These are phyloP conservation scores for Ariopsis seemanni DNA, from an alignment of 2,113 vertebrate genomes.

Conservation along the genomic window DNA sequence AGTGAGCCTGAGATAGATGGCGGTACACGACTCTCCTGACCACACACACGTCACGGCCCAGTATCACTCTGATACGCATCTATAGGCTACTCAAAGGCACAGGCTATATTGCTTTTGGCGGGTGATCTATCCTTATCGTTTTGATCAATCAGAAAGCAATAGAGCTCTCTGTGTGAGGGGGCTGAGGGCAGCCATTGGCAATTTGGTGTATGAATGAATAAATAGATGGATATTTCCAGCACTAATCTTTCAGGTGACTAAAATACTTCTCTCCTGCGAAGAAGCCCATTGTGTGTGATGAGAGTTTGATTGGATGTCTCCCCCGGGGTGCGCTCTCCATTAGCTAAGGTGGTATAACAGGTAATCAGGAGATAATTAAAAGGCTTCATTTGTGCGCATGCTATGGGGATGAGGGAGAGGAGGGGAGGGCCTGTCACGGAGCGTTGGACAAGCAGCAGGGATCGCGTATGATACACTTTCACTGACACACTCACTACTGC, in stretches of 20 bases:
- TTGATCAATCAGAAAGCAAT: slow-evolving; percentile 56
- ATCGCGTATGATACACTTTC: slow-evolving; percentile 42
- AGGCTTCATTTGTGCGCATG: slow-evolving; percentile 70
- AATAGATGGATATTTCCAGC: slow-evolving; percentile 73
- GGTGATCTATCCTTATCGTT: slow-evolving; percentile 55
- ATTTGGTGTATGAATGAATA: slow-evolving; percentile 75
- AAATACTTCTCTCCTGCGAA: slow-evolving; percentile 72
- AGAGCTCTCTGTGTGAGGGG: slow-evolving; percentile 45
- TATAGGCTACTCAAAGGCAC: slow-evolving; percentile 30
- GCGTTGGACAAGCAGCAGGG: slow-evolving; percentile 42
- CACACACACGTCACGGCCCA: slow-evolving; percentile 30
- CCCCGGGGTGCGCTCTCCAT: slow-evolving; percentile 78
- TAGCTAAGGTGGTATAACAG: slow-evolving; percentile 84
- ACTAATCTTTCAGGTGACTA: slow-evolving; percentile 76
- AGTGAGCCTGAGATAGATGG: slow-evolving; percentile 29
- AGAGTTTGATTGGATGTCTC: slow-evolving; percentile 80
- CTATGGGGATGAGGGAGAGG: slow-evolving; percentile 63
- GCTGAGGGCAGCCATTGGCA: slow-evolving; percentile 47
- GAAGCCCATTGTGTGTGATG: slow-evolving; percentile 79
- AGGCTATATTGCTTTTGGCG: slow-evolving; percentile 53
- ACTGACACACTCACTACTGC: slow-evolving; percentile 23
- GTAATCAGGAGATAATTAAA: slow-evolving; percentile 85
- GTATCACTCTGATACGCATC: slow-evolving; percentile 42
- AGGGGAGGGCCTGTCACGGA: slow-evolving; percentile 48
- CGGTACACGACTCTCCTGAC: slow-evolving; percentile 33